Evolutionary conservation across 2,888 invertebrate genomes (phyloP), one percentile per base, ranked within the genome.

Genomic region (Tipula vernalis): DNA sequence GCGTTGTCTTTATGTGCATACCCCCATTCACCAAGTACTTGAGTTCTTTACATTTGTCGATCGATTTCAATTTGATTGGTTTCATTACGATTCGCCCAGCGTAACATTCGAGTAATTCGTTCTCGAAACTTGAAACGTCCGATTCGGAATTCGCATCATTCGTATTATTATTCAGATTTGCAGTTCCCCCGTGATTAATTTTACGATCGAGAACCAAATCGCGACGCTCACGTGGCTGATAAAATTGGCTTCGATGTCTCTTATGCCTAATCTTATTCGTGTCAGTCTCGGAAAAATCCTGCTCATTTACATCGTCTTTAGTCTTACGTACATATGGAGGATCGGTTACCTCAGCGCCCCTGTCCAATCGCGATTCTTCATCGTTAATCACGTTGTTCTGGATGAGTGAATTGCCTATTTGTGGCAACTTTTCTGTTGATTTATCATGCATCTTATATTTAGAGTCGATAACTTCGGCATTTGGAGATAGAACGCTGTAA

Each of bases 91-190:
- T 57, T 88, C 95, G 94, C 0, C 96, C 95, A 88, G 94, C 94
- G 89, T 96, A 97, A 90, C 97, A 97, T 86, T 94, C 93, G 87
- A 96, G 92, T 44, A 97, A 91, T 87, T 94, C 95, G 87, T 94
- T 95, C 91, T 97, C 97, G 91, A 97, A 97, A 90, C 96, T 96
- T 0, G 96, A 96, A 5, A 95, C 95, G 87, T 93, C 94, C 87
- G 95, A 95, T 87, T 93, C 93, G 18, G 88, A 88, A 51, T 36
- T 15, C 2, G 36, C 5, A 5, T 91, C 90, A 57, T 92, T 90
- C 0, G 94, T 93, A 86, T 91, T 92, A 89, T 96, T 92, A 89
- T 96, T 95, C 87, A 90, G 89, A 18, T 91, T 89, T 0, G 91
- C 91, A 91, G 96, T 96, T 5, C 96, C 96, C 3, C 96, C 96